Evolutionary conservation across 2,888 invertebrate species (phyloP), one percentile per base, ranked within the genome.

Genomic region (Sinopyrophorus schimmeli): DNA sequence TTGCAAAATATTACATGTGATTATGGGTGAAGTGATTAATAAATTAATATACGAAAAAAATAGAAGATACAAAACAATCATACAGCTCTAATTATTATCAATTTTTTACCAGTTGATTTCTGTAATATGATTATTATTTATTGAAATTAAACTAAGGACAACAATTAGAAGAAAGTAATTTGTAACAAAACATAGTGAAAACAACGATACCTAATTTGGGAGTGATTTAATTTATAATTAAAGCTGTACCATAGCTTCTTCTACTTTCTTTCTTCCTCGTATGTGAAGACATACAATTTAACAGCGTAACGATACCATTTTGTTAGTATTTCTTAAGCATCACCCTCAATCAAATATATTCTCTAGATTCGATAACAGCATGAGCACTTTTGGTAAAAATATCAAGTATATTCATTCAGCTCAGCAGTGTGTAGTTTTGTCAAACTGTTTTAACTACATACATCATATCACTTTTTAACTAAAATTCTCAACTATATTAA

Each of bases 371-470:
- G 59, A 67, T 69, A 81, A 81, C 80, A 81, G 81, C 80, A 78
- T 81, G 82, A 82, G 82, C 82, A 82, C 81, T 81, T 82, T 81
- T 80, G 81, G 82, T 81, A 71, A 81, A 80, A 80, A 81, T 71
- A 71, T 72, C 31, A 67, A 65, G 62, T 65, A 65, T 61, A 57
- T 67, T 66, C 60, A 58, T 64, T 65, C 58, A 70, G 65, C 58
- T 60, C 59, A 55, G 61, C 61, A 59, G 59, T 62, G n/a, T n/a
- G 58, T 53, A 51, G 54, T 57, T 17, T 43, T 37, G 32, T 41
- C 10, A 11, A 53, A 51, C 38, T 58, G 37, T 50, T 54, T 54
- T 59, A 55, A 60, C 60, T 61, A 58, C 59, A 43, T 55, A 52
- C 32, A 28, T n/a, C n/a, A n/a, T 40, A 54, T 54, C 47, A 52